A percentile compares a stretch with the other conserved stretches of the same genome.
phyloP scores from a whole-genome alignment of 2,797 vertebrate species.

The Chelmon rostratus region DNA sequence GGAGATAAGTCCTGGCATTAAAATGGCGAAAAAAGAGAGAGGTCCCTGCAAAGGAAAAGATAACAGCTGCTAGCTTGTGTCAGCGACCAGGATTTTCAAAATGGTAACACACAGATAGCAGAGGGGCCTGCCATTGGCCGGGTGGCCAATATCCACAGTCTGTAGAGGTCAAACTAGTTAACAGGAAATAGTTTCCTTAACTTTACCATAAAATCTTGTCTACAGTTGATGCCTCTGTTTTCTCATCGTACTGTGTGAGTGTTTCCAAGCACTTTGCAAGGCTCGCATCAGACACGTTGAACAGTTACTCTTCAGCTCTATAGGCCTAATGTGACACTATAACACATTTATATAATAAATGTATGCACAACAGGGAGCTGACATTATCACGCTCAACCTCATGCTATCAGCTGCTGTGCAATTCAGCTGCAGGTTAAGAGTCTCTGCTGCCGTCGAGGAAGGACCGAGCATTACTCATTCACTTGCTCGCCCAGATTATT shows the following conservation, averaged over 20 bases:
- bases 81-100: too few relatives aligned
- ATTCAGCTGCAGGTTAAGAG: constrained; percentile 43
- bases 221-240: too few relatives aligned
- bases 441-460: constrained; percentile 30
- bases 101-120: too few relatives aligned
- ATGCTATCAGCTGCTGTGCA: constrained; percentile 16
- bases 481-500: constrained; percentile 39
- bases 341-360: constrained; percentile 20
- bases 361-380: constrained; percentile 1
- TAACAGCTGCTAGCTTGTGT: too few relatives aligned
- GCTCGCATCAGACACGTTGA: not conserved
- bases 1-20: too few relatives aligned
- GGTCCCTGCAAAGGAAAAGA: too few relatives aligned
- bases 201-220: not conserved
- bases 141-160: too few relatives aligned
- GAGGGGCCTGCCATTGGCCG: too few relatives aligned
- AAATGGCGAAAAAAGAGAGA: too few relatives aligned
- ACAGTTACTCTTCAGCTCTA: not conserved
- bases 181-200: not conserved
- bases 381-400: constrained; percentile 19
- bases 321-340: not conserved
- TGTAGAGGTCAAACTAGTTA: too few relatives aligned
- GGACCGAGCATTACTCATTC: constrained; percentile 26
- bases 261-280: not conserved
- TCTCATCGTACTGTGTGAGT: not conserved